A percentile compares a stretch with the other conserved stretches of the same genome.
These are phyloP conservation scores for Rhopalosiphum padi DNA, from an alignment of 1,140 invertebrate species.

Conservation along the genomic window DNA sequence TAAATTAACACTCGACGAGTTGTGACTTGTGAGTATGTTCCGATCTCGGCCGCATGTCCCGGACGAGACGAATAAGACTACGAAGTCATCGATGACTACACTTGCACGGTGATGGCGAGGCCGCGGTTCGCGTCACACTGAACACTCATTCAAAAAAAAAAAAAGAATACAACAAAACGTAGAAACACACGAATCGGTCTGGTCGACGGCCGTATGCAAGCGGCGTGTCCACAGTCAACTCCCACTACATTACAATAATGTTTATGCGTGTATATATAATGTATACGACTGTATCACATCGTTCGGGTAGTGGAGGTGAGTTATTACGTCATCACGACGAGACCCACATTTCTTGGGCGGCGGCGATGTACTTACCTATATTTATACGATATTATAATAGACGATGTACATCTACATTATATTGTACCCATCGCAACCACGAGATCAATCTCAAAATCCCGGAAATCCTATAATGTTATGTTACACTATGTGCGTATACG, in stretches of 20 bases:
- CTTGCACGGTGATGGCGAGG: not conserved
- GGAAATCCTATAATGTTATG: not conserved
- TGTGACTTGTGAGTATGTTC: not conserved
- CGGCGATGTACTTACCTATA: not conserved
- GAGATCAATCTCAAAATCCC: not conserved
- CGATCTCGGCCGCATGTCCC: not conserved
- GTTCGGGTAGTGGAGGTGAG: not conserved
- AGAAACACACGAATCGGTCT: conserved; percentile 9
- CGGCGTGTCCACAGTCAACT: not conserved
- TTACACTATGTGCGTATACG: no score
- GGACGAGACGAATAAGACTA: not conserved
- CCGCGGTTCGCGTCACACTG: conserved; percentile 34
- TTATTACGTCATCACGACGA: not conserved
- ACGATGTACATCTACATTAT: not conserved
- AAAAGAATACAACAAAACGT: not conserved
- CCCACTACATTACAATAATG: conserved; percentile 14
- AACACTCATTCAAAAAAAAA: conserved; percentile 6
- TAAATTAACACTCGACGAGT: not conserved
- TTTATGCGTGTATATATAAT: not conserved
- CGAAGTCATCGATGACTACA: not conserved
- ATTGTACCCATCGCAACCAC: not conserved
- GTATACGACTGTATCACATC: not conserved
- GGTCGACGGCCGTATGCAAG: not conserved
- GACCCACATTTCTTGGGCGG: conserved; percentile 25
- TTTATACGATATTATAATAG: not conserved